Evolutionary conservation across 2,888 invertebrate species (phyloP).

Genomic region (Isoperla grammatica): DNA sequence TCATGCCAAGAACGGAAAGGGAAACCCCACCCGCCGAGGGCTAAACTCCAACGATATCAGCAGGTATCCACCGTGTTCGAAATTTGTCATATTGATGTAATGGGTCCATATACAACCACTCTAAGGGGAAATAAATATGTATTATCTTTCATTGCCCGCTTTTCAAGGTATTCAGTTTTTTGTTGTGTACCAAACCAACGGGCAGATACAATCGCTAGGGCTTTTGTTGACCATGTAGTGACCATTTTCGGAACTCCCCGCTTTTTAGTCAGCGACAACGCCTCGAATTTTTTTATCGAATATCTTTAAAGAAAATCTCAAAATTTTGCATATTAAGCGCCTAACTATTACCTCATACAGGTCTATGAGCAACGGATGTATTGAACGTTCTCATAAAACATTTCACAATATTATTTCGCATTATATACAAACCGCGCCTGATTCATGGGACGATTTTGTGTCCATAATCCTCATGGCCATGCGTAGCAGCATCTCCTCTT

Average conservation of each 20-base stretch:
- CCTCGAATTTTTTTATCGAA: not conserved
- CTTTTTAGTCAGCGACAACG: not conserved
- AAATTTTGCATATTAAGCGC: not conserved
- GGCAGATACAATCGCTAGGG: not conserved
- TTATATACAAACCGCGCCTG: not conserved
- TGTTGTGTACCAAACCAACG: not conserved
- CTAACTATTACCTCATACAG: not conserved
- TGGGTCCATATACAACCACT: too few relatives aligned
- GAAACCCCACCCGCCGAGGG: too few relatives aligned
- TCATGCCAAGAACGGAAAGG: too few relatives aligned
- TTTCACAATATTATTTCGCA: not conserved
- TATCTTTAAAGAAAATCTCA: not conserved
- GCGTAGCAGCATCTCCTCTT: not conserved
- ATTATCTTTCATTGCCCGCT: too few relatives aligned
- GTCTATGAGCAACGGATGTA: not conserved
- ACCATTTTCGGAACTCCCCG: not conserved
- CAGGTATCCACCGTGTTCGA: too few relatives aligned
- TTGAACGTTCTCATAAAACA: not conserved
- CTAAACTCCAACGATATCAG: too few relatives aligned
- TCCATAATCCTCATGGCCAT: not conserved
- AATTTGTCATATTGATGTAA: too few relatives aligned
- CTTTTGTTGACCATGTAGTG: not conserved
- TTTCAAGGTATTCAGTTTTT: not conserved
- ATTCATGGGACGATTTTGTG: slow-evolving; percentile 3
- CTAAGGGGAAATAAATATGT: too few relatives aligned